Base-by-base conservation (phyloP, 2,113 vertebrate genomes). In the Spheniscus mendiculus region DNA sequence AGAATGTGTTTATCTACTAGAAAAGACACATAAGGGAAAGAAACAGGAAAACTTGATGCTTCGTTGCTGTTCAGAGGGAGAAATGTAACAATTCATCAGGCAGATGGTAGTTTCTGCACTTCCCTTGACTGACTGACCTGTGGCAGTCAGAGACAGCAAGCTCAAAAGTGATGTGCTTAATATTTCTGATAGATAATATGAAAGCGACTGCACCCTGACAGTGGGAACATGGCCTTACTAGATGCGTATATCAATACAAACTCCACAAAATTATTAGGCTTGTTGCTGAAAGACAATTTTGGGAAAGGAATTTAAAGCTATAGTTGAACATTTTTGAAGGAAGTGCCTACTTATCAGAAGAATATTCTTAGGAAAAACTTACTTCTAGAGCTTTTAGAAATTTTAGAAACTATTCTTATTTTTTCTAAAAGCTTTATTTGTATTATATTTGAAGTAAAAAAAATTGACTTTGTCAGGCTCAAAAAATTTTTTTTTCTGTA, bases 221-320 rank as follows among this genome's bases (percentile, higher is more conserved):
- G 23, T 40, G n/a, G 17, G 27, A 40, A 83, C 62, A 50, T 62
- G 5, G 29, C 6, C 16, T 56, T 66, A 38, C 10, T 74, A 20
- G 14, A 23, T 45, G 17, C 0, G 0, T 50, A 21, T n/a, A 30
- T 67, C 20, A 56, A 12, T 62, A n/a, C 2, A 4, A 38, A 67
- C 32, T 44, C 12, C 36, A 62, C 23, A 52, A 45, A 73, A 56
- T 50, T 55, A 50, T 56, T 79, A 72, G 27, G 38, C 12, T 18
- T 78, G 65, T 36, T 66, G 7, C 45, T 78, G 55, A 72, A 83
- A 67, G 15, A 25, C 13, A 32, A 10, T 69, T 73, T 88, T 62
- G 9, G 27, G 17, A 55, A 94, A 67, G 34, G 5, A 40, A 65
- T 53, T 66, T 78, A 73, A 72, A 87, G 26, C 8, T 72, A 7